Evolutionary conservation across 2,113 vertebrate species (phyloP).

Genomic region (Siphamia tubifer): DNA sequence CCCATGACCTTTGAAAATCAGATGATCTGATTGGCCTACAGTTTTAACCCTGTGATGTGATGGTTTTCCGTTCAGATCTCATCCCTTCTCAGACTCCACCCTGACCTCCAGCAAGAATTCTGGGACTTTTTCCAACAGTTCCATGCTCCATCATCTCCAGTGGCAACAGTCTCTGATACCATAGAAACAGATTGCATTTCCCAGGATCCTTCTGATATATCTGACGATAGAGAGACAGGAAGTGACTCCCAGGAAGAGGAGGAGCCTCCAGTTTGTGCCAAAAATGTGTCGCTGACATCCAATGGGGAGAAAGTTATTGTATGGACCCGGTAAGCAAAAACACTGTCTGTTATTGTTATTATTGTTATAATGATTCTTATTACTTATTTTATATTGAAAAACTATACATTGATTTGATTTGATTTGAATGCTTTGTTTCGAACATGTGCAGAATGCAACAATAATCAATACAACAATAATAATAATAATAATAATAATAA

Average conservation of each 20-base stretch:
- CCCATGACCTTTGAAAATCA: neutral
- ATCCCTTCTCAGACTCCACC: slow-evolving; percentile 82
- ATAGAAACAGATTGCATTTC: slow-evolving; percentile 67
- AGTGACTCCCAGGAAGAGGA: slow-evolving; percentile 48
- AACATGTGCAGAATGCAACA: too few species aligned
- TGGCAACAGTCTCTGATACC: slow-evolving; percentile 76
- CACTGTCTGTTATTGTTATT: too few species aligned
- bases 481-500: too few species aligned
- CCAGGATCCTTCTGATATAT: neutral
- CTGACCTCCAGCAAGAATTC: slow-evolving; percentile 87
- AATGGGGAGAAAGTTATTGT: slow-evolving; percentile 86
- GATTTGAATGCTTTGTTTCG: too few species aligned
- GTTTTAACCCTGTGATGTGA: neutral
- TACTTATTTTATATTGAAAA: too few species aligned
- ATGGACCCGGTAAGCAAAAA: slow-evolving; percentile 88
- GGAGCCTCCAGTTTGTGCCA: slow-evolving; percentile 80
- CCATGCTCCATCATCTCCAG: slow-evolving; percentile 64
- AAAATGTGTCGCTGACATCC: slow-evolving; percentile 86
- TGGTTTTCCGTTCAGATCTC: slow-evolving; percentile 76
- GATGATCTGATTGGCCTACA: too few species aligned
- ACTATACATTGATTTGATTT: too few species aligned
- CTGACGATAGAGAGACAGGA: neutral
- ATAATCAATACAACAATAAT: too few species aligned
- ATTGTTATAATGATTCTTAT: too few species aligned
- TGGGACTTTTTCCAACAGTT: slow-evolving; percentile 86